Evolutionary conservation across 2,113 vertebrate species (phyloP), one percentile per base, ranked within the genome.

Genomic region (Lagenorhynchus albirostris): DNA sequence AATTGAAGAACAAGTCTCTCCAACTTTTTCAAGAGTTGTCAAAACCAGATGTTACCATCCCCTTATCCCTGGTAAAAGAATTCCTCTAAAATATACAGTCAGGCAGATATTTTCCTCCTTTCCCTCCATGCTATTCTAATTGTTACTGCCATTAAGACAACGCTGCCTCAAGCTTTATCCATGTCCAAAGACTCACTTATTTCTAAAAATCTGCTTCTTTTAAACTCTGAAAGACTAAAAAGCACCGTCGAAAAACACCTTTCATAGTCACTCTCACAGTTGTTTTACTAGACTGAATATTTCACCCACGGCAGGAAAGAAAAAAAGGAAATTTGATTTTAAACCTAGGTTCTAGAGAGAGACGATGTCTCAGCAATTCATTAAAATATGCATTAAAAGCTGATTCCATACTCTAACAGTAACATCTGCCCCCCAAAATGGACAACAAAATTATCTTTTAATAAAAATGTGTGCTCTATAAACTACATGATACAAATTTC

Each of bases 401-500:
- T 53, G 26, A 94, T 68, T 86, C 90, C 14, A 79, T 95, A 68
- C 62, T 96, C 85, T 98, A 83, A 97, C 88, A 98, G 96, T 97
- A 97, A 93, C 94, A 81, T 93, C 74, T 96, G 36, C 91, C 94
- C 84, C 96, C 96, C 2, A 89, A 98, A 98, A 58, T 96, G 97
- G 95, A 92, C 92, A 95, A 91, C 67, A 98, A 98, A 97, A 98
- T 62, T 94, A 98, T 96, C 76, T 86, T 90, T 86, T 84, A 87
- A 91, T 98, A 98, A 98, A 98, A 98, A 93, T 68, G 60, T 97
- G 98, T 98, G 96, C 96, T 98, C 85, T 97, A 98, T 96, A 95
- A 98, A 98, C 97, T 97, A 96, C 88, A 98, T 96, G 96, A 98
- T 94, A 98, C 79, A 98, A 97, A 98, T 98, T 98, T 98, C 97